A percentile compares a stretch with the other conserved stretches of the same genome.
Evolutionary conservation across 2,113 vertebrate species (phyloP).

Genomic region (Chinchilla lanigera): DNA sequence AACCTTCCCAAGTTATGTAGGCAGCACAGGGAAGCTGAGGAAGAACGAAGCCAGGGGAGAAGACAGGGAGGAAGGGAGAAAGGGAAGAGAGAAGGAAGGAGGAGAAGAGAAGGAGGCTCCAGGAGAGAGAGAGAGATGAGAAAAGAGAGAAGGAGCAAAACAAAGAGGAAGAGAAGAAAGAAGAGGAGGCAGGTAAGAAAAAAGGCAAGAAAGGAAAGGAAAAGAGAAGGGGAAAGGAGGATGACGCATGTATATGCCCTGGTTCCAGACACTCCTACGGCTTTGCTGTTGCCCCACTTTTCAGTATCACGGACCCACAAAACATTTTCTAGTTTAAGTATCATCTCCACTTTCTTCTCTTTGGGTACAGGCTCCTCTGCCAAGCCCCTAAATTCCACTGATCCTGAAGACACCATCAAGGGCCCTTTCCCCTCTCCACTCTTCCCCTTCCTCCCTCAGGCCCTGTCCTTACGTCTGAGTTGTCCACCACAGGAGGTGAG

Average conservation of each 20-base stretch:
- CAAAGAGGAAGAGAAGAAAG: neutral
- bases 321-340: neutral
- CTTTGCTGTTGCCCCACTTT: neutral
- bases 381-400: too few relatives aligned
- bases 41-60: neutral
- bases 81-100: neutral
- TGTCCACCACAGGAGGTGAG: neutral
- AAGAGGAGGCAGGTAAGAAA: neutral
- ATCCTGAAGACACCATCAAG: neutral
- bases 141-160: neutral
- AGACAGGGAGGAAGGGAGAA: neutral
- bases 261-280: neutral
- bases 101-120: neutral
- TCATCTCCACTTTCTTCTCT: neutral
- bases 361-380: neutral
- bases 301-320: too few relatives aligned
- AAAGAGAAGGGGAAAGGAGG: too few relatives aligned
- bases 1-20: neutral
- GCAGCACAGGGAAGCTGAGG: neutral
- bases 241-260: accelerated
- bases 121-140: too few relatives aligned
- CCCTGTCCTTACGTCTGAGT: neutral
- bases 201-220: neutral
- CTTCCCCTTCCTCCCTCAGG: neutral
- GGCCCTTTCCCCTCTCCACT: too few relatives aligned